phyloP scores from a whole-genome alignment of 2,113 vertebrate species.

The Nycticorax nycticorax region DNA sequence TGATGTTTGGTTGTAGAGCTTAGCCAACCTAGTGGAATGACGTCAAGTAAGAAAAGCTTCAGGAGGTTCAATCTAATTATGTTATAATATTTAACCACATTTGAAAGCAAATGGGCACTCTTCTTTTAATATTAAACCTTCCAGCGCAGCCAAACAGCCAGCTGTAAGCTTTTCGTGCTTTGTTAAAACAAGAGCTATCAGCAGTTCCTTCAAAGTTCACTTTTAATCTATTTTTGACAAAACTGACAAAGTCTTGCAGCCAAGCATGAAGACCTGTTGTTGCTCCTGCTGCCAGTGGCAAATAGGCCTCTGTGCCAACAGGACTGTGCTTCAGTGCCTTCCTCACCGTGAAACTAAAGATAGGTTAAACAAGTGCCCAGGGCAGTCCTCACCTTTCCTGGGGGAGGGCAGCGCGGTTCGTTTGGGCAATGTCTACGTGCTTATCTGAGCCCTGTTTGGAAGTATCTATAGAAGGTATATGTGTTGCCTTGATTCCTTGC shows the following conservation, averaged over 20 bases:
- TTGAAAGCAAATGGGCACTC: constrained; percentile 5
- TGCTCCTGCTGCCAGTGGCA: neutral
- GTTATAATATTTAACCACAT: constrained; percentile 66
- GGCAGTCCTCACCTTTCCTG: neutral
- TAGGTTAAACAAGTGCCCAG: neutral
- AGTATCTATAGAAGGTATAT: fast-evolving
- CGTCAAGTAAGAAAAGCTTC: neutral
- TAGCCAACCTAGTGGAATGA: neutral
- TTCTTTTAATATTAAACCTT: constrained; percentile 65
- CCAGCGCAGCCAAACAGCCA: neutral
- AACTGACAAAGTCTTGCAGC: neutral
- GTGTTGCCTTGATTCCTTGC: neutral
- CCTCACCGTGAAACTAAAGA: neutral
- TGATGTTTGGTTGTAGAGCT: neutral
- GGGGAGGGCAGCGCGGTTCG: neutral
- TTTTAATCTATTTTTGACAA: neutral
- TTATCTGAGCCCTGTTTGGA: neutral
- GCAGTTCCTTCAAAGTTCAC: neutral
- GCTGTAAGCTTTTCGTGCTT: neutral
- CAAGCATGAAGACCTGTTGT: neutral
- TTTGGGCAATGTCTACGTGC: no score
- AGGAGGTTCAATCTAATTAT: constrained; percentile 48
- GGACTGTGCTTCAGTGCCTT: neutral
- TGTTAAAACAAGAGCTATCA: neutral
- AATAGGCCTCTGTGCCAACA: neutral